Evolutionary conservation across 2,113 vertebrate species (phyloP).

Genomic region (Poecilia latipinna): DNA sequence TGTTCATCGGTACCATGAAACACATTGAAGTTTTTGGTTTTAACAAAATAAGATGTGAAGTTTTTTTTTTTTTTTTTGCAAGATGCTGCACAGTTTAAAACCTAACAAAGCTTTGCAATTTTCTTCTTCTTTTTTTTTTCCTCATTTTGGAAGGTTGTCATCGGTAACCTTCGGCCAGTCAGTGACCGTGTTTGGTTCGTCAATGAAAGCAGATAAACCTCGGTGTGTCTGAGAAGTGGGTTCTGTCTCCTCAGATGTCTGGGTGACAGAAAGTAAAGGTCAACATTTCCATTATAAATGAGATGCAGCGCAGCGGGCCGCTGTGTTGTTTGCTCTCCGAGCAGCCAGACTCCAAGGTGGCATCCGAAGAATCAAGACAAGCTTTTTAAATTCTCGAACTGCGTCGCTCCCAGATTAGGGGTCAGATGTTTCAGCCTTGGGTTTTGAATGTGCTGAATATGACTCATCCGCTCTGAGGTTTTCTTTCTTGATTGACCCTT

Average conservation of each 20-base stretch:
- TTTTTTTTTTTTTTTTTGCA: no score
- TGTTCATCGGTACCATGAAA: background rate
- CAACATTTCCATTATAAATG: constrained; percentile 60
- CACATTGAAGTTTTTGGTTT: no score
- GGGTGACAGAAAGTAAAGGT: constrained; percentile 52
- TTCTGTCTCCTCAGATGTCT: background rate
- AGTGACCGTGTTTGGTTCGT: background rate
- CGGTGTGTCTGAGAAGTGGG: background rate
- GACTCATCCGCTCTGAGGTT: background rate
- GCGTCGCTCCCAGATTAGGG: background rate
- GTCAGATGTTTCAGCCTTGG: background rate
- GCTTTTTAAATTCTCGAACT: background rate
- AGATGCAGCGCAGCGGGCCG: constrained; percentile 17
- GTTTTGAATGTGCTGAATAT: background rate
- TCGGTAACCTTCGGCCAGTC: background rate
- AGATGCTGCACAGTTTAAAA: background rate
- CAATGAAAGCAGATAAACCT: background rate
- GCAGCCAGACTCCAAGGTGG: background rate
- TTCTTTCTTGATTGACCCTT: background rate
- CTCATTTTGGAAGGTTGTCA: background rate
- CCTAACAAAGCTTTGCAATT: background rate
- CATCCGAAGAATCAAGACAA: background rate
- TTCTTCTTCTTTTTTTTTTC: background rate
- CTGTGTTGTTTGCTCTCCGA: constrained; percentile 19
- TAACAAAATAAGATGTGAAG: no score